Evolutionary conservation across 2,888 invertebrate genomes (phyloP), one percentile per base, ranked within the genome.

Genomic region (Hypena proboscidalis): DNA sequence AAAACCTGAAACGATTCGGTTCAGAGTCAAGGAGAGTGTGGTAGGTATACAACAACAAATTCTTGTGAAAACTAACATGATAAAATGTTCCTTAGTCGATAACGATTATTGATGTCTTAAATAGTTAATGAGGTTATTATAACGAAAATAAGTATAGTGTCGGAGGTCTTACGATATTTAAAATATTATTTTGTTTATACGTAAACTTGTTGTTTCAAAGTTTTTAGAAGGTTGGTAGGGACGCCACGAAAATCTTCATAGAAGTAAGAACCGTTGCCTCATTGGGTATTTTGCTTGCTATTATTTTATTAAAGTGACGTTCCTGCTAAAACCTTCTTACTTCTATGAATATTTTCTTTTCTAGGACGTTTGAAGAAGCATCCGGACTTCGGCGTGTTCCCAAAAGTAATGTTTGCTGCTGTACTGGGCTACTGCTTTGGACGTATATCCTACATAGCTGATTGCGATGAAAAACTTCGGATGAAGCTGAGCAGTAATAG

Each of bases 381-480:
- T 74, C 80, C 90, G n/a, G 92, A 92, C 68, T 95, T 93, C 79
- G 96, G 96, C 7, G 90, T 93, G 0, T 79, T 88, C 7, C 95
- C 95, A 2, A 96, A 96, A 83, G 92, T 95, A 10, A 62, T 92
- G 0, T 74, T 91, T 19, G 94, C 94, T 11, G 92, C 92, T 1
- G 67, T 94, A 3, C 29, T 94, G 23, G 97, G 96, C 1, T 96
- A 95, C 81, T 91, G 95, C 57, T 37, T 93, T 5, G 97, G 97
- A 1, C 95, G 97, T 75, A 74, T 95, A 30, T 95, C 96, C 1
- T 97, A 95, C 74, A 93, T 95, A 62, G 75, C 85, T 6, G 87
- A 88, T 57, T 97, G 96, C 80, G 95, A 95, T 0, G 93, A 94
- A 64, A 95, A 95, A 76, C 85, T 97, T 6, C 94, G 96, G 13